Base-by-base conservation (phyloP, 2,797 vertebrate genomes). In the Hafferia zeledoni region DNA sequence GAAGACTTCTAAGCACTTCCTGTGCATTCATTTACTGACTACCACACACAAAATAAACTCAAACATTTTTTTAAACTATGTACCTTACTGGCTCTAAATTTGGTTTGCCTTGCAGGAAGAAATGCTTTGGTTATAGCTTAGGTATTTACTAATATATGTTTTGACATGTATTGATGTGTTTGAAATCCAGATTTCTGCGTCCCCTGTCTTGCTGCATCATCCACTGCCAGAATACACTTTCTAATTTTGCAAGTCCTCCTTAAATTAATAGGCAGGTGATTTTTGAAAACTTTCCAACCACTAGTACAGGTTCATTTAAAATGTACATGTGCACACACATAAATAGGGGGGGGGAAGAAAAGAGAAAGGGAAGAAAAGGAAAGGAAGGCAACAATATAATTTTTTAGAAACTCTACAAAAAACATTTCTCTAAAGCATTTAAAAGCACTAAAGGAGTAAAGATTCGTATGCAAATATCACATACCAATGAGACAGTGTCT, bases 131-230 rank as follows among this genome's bases (percentile, higher is more conserved):
- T 71, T 86, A 41, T n/a, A 84, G 17, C n/a, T 82, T 60, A 2
- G 59, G 49, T 81, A 65, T 64, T 93, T 82, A 77, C 13, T 67
- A 74, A 47, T 20, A 37, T n/a, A 50, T 56, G 20, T 80, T 90
- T 82, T 82, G 19, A 65, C 59, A 46, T 6, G 3, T 50, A 72
- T 24, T 53, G 49, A 63, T 23, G 6, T 20, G 18, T 61, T 94
- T 89, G 56, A 92, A 84, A 87, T 74, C 15, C 39, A 79, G 33
- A 82, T 84, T 60, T 87, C 68, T 87, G 46, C 31, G 76, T 78
- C 27, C 24, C 11, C 43, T 65, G 43, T 81, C 33, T 35, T 19
- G 11, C 24, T 79, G 11, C 24, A 71, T 46, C 49, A 78, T 61
- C 23, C 18, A 25, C 33, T 77, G 19, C 39, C 27, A 79, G 20